Percentiles rank a stretch among this genome's conserved stretches.
Conservation (phyloP, 1,140 invertebrate genomes). For the Lanistes nyassanus region DNA sequence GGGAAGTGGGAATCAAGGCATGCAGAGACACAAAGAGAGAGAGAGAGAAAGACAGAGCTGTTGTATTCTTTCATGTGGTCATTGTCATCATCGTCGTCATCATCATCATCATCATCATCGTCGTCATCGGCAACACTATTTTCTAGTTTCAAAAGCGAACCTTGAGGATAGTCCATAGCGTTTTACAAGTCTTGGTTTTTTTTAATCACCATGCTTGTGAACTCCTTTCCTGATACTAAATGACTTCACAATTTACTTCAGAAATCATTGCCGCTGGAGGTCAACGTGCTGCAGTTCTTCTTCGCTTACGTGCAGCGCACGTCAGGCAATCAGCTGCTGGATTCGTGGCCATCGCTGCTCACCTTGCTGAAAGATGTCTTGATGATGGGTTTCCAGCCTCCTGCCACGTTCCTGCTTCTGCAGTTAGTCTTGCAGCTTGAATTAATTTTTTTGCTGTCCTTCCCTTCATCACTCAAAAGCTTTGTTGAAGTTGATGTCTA, state of each 20-base stretch:
- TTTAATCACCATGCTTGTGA: conserved; percentile 12
- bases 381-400: conserved; percentile 74
- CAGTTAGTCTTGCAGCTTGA: conserved; percentile 67
- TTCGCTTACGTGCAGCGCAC: conserved; percentile 77
- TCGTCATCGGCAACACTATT: too few species aligned
- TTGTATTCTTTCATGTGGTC: too few species aligned
- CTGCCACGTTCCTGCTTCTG: conserved; percentile 84
- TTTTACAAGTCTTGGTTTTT: background rate
- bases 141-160: too few species aligned
- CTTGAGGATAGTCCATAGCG: background rate
- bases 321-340: conserved; percentile 76
- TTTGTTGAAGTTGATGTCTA: too few species aligned
- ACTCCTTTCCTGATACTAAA: background rate
- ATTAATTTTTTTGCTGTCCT: too few species aligned
- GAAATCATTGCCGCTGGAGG: conserved; percentile 70
- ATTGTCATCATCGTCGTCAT: too few species aligned
- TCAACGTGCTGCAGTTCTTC: conserved; percentile 75
- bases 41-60: too few species aligned
- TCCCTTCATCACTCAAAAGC: too few species aligned
- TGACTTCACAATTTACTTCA: conserved; percentile 43
- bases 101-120: too few species aligned
- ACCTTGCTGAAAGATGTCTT: conserved; percentile 82
- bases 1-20: too few species aligned
- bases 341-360: conserved; percentile 83
- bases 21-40: too few species aligned